Evolutionary conservation across 2,888 invertebrate species (phyloP).

Genomic region (Drosophila histrio): DNA sequence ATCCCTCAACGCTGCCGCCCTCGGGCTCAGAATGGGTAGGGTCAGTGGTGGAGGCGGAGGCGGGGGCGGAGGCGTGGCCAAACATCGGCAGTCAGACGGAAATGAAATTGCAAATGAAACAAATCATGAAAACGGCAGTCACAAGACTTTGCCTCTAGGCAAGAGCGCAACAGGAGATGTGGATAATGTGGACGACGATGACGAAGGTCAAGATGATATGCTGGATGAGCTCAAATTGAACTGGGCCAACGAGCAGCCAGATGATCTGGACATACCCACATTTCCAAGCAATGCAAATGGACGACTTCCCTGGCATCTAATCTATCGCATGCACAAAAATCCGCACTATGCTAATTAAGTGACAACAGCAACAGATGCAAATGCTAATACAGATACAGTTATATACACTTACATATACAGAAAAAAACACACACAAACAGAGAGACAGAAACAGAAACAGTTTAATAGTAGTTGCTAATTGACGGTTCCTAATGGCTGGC

Average conservation of each 20-base stretch:
- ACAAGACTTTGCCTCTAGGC: slow-evolving; percentile 34
- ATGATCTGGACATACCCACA: slow-evolving; percentile 28
- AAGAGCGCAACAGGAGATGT: slow-evolving; percentile 46
- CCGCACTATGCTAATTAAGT: slow-evolving; percentile 73
- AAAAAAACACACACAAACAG: slow-evolving; percentile 31
- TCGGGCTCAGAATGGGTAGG: slow-evolving; percentile 25
- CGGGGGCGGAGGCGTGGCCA: slow-evolving; percentile 21
- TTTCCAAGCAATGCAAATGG: slow-evolving; percentile 43
- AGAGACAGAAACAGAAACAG: slow-evolving; percentile 28
- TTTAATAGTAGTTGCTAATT: slow-evolving; percentile 57
- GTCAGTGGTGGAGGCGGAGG: background rate
- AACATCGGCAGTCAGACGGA: slow-evolving; percentile 60
- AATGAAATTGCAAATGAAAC: slow-evolving; percentile 74
- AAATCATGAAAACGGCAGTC: slow-evolving; percentile 63
- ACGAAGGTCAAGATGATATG: slow-evolving; percentile 28
- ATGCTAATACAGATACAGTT: slow-evolving; percentile 15
- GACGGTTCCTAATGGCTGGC: slow-evolving; percentile 76
- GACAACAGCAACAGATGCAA: slow-evolving; percentile 21
- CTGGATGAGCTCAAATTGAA: slow-evolving; percentile 41
- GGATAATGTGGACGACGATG: slow-evolving; percentile 28
- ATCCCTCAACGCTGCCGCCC: slow-evolving; percentile 55
- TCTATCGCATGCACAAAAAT: slow-evolving; percentile 82
- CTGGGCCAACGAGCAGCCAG: slow-evolving; percentile 48
- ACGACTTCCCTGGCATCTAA: slow-evolving; percentile 78
- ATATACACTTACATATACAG: background rate